A percentile compares a stretch with the other conserved stretches of the same genome.
Conservation (phyloP, 2,888 invertebrate genomes). For the Morpho deidamia region DNA sequence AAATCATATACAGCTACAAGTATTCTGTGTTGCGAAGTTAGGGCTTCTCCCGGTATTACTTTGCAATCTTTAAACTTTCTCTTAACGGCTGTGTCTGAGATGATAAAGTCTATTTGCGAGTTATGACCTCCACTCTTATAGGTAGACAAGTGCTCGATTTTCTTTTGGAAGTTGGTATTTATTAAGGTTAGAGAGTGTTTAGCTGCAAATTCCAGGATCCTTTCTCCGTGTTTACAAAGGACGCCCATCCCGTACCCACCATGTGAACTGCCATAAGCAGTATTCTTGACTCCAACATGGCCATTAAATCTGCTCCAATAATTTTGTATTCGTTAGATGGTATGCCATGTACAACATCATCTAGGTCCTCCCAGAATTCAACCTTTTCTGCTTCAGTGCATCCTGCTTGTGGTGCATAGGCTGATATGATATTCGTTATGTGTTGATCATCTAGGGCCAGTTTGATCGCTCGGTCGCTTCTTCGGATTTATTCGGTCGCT, state of each 20-base stretch:
- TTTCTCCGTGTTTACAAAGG: not conserved
- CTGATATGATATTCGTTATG: slow-evolving; percentile 9
- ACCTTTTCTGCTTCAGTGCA: not conserved
- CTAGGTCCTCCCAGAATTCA: slow-evolving; percentile 6
- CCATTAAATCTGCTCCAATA: slow-evolving; percentile 18
- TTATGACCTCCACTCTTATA: slow-evolving; percentile 15
- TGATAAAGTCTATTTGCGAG: slow-evolving; percentile 20
- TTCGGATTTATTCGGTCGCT: slow-evolving; percentile 1
- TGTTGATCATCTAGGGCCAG: slow-evolving; percentile 8
- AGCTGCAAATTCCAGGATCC: not conserved
- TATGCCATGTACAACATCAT: not conserved
- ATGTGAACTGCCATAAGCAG: not conserved
- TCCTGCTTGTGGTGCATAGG: slow-evolving; percentile 13
- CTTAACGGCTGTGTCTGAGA: not conserved
- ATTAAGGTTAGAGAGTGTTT: not conserved
- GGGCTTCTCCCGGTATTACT: slow-evolving; percentile 20
- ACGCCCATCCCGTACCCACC: not conserved
- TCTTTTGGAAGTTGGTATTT: slow-evolving; percentile 9
- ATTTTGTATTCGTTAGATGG: not conserved
- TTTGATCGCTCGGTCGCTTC: no score
- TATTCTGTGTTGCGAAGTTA: slow-evolving; percentile 22
- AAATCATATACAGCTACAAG: slow-evolving; percentile 22
- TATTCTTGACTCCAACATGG: slow-evolving; percentile 7
- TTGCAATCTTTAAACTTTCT: slow-evolving; percentile 19
- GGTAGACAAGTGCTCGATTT: slow-evolving; percentile 13